Evolutionary conservation across 1,140 invertebrate species (phyloP), one percentile per base, ranked within the genome.

Genomic region (Lamellibrachia luymesi): DNA sequence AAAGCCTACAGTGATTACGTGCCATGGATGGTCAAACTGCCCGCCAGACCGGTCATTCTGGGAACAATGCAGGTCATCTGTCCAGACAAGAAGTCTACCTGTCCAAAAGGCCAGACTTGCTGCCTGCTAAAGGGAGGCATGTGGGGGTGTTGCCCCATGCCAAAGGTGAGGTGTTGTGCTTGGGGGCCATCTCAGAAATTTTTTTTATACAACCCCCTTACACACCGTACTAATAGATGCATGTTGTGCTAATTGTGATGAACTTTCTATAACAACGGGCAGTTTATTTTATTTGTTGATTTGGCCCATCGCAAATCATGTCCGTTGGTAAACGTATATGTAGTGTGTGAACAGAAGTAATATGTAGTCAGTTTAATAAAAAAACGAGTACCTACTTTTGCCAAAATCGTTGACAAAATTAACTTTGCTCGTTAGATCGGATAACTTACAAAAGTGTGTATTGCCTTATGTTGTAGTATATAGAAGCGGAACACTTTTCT

Each of bases 81-180:
- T 93, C 93, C 93, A 89, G 93, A 93, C 91, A 52, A 92, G 17
- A 51, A 8, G 8, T 49, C 52, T 6, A 38, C 51, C 91, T 95
- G 95, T 92, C 93, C 94, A 38, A 27, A 80, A n/a, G 94, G 93
- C 52, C 90, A 93, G 49, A 95, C 95, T 2, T 95, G 95, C 93
- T 95, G 95, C 93, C 93, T 94, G 51, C 2, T 94, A 17, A 50
- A 92, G 0, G 51, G 27, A 89, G 94, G 94, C 13, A 4, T 93
- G 8, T 95, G 92, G 64, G 95, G 95, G 89, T 95, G 93, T 52
- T 95, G 95, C 92, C 95, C 95, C 51, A 25, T 93, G n/a, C 94
- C 94, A 90, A 93, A 94, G 64, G 94, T 95, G 93, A 51, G 80
- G 38, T 7, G 13, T 7, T 13, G 13, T 56, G 52, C 52, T 56